Base-by-base conservation (phyloP, 92 coral and sea anemone genomes). In the Palythoa grandis region DNA sequence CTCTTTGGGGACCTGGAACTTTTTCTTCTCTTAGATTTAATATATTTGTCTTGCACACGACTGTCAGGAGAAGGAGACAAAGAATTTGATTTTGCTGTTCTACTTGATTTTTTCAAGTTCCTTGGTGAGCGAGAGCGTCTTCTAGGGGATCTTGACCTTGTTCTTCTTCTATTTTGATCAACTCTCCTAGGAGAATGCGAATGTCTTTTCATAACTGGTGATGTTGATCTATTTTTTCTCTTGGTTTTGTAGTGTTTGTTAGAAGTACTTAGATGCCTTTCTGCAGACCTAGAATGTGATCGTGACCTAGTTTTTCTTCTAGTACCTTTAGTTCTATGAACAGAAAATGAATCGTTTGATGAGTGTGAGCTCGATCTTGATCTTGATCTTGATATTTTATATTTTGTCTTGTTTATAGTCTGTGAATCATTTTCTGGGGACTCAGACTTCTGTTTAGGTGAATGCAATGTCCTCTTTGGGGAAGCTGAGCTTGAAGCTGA, bases 1-100 rank as follows among this genome's bases (percentile, higher is more conserved):
- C 82, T 75, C 57, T 23, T 85, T 17, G 88, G 95, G 39, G 95
- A 85, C 11, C 85, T 82, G 7, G 85, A 86, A 20, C 11, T 20
- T 56, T 37, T 11, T 83, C 79, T 74, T 48, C 82, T 68, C 11
- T 77, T 78, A 11, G 85, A 35, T 43, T 56, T 77, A 4, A 50
- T 22, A 20, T 54, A 22, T 40, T 57, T 89, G 60, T 48, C 77
- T 19, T 11, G 86, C 25, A 85, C 40, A 72, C n/a, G 79, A 61
- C 86, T 89, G 52, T 76, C 69, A 37, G 89, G 52, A 16, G 91
- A 88, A 19, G 11, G 70, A 52, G 78, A 67, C 11, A 43, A 40
- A 3, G 78, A 66, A 43, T 43, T 72, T 17, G 87, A 86, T 43
- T 15, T 68, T 67, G 78, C 78, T 61, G 84, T 87, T 60, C 86